A percentile compares a stretch with the other conserved stretches of the same genome.
These are phyloP conservation scores for Parus major DNA, from an alignment of 2,113 vertebrate genomes.

Conservation along the genomic window DNA sequence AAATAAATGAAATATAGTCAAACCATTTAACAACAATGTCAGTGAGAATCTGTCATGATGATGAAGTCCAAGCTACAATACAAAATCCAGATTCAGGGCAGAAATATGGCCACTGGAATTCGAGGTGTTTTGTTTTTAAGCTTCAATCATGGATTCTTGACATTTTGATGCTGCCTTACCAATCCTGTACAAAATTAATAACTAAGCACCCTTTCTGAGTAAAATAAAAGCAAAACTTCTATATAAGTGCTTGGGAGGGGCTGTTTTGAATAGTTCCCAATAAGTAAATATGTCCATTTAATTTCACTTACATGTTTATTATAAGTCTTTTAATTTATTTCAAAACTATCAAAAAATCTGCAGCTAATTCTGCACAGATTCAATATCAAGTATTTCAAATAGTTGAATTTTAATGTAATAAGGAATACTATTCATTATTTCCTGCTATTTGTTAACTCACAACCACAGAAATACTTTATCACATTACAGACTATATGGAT, in stretches of 20 bases:
- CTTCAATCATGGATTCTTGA: not conserved
- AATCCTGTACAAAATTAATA: not conserved
- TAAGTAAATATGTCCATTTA: not conserved
- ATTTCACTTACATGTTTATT: not conserved
- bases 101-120: not conserved
- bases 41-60: not conserved
- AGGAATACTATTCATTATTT: not conserved
- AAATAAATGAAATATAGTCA: not conserved
- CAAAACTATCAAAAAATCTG: not conserved
- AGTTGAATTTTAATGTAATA: not conserved
- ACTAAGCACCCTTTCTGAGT: not conserved
- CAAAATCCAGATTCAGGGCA: not conserved
- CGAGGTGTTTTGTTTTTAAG: not conserved
- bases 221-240: not conserved
- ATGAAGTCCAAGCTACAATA: not conserved
- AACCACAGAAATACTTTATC: not conserved
- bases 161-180: accelerated
- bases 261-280: not conserved
- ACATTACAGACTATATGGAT: not conserved
- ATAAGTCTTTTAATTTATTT: not conserved
- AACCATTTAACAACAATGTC: not conserved
- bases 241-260: not conserved
- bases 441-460: not conserved
- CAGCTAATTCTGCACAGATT: not conserved
- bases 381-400: not conserved